Evolutionary conservation across 1,140 invertebrate genomes (phyloP).

Genomic region (Globodera ellingtonae): DNA sequence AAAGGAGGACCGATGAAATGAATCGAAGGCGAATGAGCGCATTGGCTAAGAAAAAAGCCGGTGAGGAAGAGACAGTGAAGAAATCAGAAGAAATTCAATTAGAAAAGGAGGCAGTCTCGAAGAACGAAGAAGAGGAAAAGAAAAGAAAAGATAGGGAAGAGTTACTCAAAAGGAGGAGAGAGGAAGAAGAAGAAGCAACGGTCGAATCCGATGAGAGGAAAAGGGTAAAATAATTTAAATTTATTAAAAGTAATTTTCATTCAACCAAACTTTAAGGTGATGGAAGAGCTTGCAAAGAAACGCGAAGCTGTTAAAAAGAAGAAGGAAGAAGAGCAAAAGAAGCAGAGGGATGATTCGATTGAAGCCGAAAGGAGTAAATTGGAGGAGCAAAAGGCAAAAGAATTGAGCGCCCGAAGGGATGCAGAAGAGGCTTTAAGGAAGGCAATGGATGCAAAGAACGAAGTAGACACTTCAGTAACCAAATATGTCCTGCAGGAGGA

Average conservation of each 20-base stretch:
- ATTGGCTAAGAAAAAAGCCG: conserved; percentile 15
- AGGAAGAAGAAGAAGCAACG: background rate
- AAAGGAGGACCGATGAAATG: conserved; percentile 9
- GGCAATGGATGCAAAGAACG: conserved; percentile 3
- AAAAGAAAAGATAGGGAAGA: conserved; percentile 21
- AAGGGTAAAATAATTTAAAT: background rate
- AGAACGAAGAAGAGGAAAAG: conserved; percentile 10
- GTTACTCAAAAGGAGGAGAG: background rate
- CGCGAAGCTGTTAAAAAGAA: background rate
- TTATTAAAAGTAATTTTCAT: background rate
- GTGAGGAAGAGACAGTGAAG: background rate
- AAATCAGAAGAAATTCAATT: background rate
- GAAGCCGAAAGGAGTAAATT: conserved; percentile 19
- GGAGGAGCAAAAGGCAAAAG: conserved; percentile 12
- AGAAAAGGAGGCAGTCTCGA: background rate
- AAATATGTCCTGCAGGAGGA: background rate
- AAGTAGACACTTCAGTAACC: background rate
- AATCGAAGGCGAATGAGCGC: background rate
- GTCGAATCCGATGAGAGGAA: background rate
- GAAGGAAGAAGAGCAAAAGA: conserved; percentile 12
- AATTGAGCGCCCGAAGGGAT: conserved; percentile 9
- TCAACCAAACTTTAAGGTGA: background rate
- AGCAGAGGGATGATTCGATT: background rate
- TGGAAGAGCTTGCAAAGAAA: conserved; percentile 7
- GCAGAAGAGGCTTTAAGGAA: conserved; percentile 26